Conservation (phyloP, 2,888 invertebrate genomes). For the Cremastinae sp. region DNA sequence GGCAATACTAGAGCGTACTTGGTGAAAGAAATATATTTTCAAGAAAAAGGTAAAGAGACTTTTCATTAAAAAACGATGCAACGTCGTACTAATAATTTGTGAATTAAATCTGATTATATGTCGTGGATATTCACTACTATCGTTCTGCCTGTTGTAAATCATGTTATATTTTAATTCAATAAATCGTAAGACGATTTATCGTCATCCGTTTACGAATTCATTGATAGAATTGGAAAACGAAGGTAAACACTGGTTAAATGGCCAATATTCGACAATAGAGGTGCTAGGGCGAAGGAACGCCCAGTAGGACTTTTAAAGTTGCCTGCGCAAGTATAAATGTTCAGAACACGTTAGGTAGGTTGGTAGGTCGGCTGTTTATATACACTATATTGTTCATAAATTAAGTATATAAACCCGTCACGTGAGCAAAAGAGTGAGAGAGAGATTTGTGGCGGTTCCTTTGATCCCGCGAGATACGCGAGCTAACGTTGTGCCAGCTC, state of each 20-base stretch:
- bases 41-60: too few species aligned
- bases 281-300: constrained; percentile 71
- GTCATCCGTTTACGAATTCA: background rate
- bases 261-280: constrained; percentile 65
- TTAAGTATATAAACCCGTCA: constrained; percentile 76
- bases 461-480: constrained; percentile 75
- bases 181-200: too few species aligned
- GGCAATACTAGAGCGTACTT: constrained; percentile 36
- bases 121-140: too few species aligned
- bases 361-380: constrained; percentile 59
- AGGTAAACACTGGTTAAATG: constrained; percentile 32
- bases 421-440: constrained; percentile 41
- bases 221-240: background rate
- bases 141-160: too few species aligned
- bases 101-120: too few species aligned
- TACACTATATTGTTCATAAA: constrained; percentile 75
- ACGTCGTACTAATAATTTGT: too few species aligned
- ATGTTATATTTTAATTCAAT: too few species aligned
- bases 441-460: constrained; percentile 69
- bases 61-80: too few species aligned
- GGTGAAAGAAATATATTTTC: too few species aligned
- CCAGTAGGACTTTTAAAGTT: constrained; percentile 33
- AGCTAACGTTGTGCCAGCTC: constrained; percentile 63
- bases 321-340: background rate
- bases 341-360: constrained; percentile 51